Percentiles rank a stretch among this genome's conserved stretches.
These are phyloP conservation scores for Callocephalon fimbriatum DNA, from an alignment of 2,113 vertebrate species.

Conservation along the genomic window DNA sequence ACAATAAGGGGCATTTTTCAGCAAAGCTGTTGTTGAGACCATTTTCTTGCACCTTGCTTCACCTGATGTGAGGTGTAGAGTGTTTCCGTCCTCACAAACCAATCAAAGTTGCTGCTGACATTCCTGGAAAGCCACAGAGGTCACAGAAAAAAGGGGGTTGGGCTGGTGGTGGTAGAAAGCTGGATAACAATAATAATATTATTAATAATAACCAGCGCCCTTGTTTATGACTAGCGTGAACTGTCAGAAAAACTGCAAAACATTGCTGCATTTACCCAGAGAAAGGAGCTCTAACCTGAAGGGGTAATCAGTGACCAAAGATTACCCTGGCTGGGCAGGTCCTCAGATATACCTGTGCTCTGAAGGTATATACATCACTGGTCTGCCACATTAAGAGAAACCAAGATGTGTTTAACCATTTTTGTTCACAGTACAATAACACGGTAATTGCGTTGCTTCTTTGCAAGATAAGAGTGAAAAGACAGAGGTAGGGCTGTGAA, in stretches of 20 bases:
- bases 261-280: accelerated
- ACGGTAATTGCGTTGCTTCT: background rate
- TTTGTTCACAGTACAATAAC: background rate
- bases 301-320: background rate
- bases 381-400: background rate
- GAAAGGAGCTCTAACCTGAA: background rate
- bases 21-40: background rate
- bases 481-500: background rate
- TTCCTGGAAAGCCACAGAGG: background rate
- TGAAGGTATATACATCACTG: background rate
- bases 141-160: background rate
- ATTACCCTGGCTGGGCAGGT: background rate
- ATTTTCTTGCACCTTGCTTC: background rate
- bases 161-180: background rate
- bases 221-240: background rate
- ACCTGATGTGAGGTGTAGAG: background rate
- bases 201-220: background rate
- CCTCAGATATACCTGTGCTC: background rate
- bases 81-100: background rate
- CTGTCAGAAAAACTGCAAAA: background rate
- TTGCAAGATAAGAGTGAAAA: background rate
- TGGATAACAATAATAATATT: background rate
- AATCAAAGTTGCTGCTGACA: background rate
- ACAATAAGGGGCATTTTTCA: background rate
- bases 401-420: background rate